A percentile compares a stretch with the other conserved stretches of the same genome.
Conservation (phyloP, 2,797 vertebrate species). For the Rhinatrema bivittatum region DNA sequence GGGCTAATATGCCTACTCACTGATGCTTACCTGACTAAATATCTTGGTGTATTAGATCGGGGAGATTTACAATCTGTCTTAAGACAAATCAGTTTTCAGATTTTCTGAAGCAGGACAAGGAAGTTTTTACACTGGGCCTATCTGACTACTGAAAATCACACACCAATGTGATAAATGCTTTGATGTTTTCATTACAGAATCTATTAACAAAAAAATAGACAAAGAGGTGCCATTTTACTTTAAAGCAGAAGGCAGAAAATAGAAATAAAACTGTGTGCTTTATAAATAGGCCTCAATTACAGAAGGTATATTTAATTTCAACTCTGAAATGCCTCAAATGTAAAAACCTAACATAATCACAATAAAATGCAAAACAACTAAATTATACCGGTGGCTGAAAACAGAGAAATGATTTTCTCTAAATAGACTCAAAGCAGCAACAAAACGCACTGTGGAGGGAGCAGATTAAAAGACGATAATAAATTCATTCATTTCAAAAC, state of each 20-base stretch:
- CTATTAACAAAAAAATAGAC: constrained; percentile 22
- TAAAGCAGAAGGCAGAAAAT: constrained; percentile 26
- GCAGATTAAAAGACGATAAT: constrained; percentile 16
- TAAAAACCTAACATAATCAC: constrained; percentile 27
- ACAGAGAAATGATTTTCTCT: constrained; percentile 36
- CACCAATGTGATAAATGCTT: no score
- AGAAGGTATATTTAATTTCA: constrained; percentile 22
- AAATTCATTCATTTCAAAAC: constrained; percentile 22
- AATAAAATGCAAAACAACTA: constrained; percentile 35
- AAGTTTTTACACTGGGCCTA: no score
- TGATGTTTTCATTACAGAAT: constrained; percentile 30
- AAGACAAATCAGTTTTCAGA: constrained; percentile 60
- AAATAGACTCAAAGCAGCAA: constrained; percentile 43
- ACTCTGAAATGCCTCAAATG: constrained; percentile 18
- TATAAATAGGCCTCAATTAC: constrained; percentile 9
- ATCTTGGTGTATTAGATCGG: constrained; percentile 81
- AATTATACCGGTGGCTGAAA: constrained; percentile 40
- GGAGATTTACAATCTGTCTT: constrained; percentile 81
- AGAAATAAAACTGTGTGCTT: no score
- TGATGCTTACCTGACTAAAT: constrained; percentile 98
- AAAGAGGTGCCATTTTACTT: constrained; percentile 17
- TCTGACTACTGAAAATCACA: constrained; percentile 32
- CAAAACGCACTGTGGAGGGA: constrained; percentile 33
- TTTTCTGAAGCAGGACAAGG: constrained; percentile 43
- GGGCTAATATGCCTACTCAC: constrained; percentile 96